Conservation (phyloP, 2,888 invertebrate genomes). For the Eilema griseolum region DNA sequence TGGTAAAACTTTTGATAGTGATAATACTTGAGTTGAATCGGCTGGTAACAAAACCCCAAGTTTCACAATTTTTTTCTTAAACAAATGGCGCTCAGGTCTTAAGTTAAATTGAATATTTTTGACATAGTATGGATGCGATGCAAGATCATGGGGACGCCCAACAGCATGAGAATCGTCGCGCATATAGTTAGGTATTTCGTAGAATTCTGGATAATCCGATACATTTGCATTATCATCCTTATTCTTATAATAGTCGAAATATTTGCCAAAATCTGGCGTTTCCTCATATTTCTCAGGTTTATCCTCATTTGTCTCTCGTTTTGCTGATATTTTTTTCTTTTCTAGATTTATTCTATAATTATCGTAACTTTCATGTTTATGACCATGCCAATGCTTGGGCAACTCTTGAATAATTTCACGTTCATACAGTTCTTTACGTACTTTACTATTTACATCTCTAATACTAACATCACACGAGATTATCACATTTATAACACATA, state of each 20-base stretch:
- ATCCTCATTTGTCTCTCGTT: constrained; percentile 65
- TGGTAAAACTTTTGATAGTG: constrained; percentile 89
- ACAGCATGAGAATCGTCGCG: constrained; percentile 68
- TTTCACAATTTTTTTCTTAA: constrained; percentile 83
- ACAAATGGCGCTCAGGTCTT: constrained; percentile 71
- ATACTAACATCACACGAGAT: constrained; percentile 82
- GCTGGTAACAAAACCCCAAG: constrained; percentile 89
- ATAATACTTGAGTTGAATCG: constrained; percentile 88
- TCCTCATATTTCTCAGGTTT: constrained; percentile 66
- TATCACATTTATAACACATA: constrained; percentile 83
- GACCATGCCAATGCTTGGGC: constrained; percentile 59
- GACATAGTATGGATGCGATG: constrained; percentile 71
- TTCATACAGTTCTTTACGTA: constrained; percentile 54
- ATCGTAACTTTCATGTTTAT: constrained; percentile 60
- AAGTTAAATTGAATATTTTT: constrained; percentile 79
- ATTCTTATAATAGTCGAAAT: constrained; percentile 67
- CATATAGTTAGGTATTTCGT: constrained; percentile 53
- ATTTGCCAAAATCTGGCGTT: constrained; percentile 67
- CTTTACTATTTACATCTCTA: constrained; percentile 72
- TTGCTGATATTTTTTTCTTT: constrained; percentile 60
- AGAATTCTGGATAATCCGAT: constrained; percentile 59
- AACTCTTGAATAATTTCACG: constrained; percentile 57
- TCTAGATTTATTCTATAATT: constrained; percentile 57
- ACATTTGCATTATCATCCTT: constrained; percentile 64
- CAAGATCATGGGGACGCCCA: constrained; percentile 77